These are phyloP conservation scores for Bombus confusus DNA, from an alignment of 1,140 invertebrate genomes.

Conservation along the genomic window DNA sequence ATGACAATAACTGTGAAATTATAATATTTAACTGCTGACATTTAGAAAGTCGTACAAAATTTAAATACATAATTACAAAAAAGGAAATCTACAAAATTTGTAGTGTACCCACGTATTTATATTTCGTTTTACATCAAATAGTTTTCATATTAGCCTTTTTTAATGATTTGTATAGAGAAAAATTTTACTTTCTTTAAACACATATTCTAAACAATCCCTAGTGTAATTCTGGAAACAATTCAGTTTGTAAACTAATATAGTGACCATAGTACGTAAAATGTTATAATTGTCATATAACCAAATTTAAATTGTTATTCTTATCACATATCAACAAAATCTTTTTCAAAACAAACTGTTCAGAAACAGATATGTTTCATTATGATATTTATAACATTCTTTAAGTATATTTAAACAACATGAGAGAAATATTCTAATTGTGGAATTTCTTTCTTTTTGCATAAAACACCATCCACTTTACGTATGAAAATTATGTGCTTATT, in stretches of 20 bases:
- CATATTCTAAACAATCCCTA: conserved; percentile 38
- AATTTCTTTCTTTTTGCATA: conserved; percentile 15
- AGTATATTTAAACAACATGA: conserved; percentile 47
- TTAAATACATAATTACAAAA: conserved; percentile 40
- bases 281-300: conserved; percentile 18
- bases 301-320: conserved; percentile 41
- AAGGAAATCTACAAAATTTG: conserved; percentile 36
- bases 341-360: conserved; percentile 35
- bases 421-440: conserved; percentile 35
- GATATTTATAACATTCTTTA: conserved; percentile 37
- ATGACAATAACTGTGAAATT: conserved; percentile 27
- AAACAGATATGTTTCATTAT: conserved; percentile 48
- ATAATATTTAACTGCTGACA: conserved; percentile 23
- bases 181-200: conserved; percentile 22
- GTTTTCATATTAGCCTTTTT: conserved; percentile 9
- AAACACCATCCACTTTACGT: conserved; percentile 58
- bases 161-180: conserved; percentile 26
- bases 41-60: conserved; percentile 15
- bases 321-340: conserved; percentile 23
- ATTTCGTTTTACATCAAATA: conserved; percentile 50
- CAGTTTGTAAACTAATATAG: conserved; percentile 31
- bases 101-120: conserved; percentile 29
- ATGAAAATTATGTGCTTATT: conserved; percentile 51
- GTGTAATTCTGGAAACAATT: conserved; percentile 25
- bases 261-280: conserved; percentile 21